Conservation (phyloP, 1,140 invertebrate genomes). For the Eciton burchellii region DNA sequence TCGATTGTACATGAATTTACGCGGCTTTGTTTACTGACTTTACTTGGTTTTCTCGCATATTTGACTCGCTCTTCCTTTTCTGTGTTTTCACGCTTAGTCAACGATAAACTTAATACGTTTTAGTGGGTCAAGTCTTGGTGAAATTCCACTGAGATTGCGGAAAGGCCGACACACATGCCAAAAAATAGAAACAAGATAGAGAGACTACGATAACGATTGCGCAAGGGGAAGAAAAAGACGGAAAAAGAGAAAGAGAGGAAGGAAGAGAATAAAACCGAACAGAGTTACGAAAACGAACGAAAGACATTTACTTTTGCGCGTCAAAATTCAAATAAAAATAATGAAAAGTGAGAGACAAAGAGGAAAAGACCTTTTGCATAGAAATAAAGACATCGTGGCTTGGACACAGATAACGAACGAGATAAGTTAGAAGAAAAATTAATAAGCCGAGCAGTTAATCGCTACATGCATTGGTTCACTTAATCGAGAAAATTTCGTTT, state of each 20-base stretch:
- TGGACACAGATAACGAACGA: slow-evolving; percentile 8
- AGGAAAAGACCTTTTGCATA: too few species aligned
- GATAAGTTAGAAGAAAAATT: slow-evolving; percentile 1
- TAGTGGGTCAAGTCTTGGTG: slow-evolving; percentile 67
- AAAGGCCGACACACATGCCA: slow-evolving; percentile 35
- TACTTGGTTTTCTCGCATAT: slow-evolving; percentile 26
- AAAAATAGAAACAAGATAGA: not conserved
- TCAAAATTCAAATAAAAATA: slow-evolving; percentile 15
- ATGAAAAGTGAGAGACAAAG: slow-evolving; percentile 13
- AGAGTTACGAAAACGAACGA: slow-evolving; percentile 27
- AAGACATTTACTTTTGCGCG: slow-evolving; percentile 39
- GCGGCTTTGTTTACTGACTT: slow-evolving; percentile 28
- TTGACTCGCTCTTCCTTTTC: slow-evolving; percentile 8
- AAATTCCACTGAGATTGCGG: slow-evolving; percentile 67
- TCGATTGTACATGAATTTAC: not conserved
- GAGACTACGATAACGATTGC: slow-evolving; percentile 20
- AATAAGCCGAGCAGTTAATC: slow-evolving; percentile 27
- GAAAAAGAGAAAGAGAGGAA: not conserved
- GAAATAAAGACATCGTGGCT: not conserved
- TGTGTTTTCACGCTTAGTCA: slow-evolving; percentile 21
- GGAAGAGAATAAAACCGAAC: slow-evolving; percentile 13
- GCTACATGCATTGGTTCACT: not conserved
- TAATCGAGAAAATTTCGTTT: slow-evolving; percentile 23
- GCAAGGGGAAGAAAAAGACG: not conserved
- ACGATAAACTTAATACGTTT: slow-evolving; percentile 61